Conservation (phyloP, 2,113 vertebrate species). For the Heterocephalus glaber region DNA sequence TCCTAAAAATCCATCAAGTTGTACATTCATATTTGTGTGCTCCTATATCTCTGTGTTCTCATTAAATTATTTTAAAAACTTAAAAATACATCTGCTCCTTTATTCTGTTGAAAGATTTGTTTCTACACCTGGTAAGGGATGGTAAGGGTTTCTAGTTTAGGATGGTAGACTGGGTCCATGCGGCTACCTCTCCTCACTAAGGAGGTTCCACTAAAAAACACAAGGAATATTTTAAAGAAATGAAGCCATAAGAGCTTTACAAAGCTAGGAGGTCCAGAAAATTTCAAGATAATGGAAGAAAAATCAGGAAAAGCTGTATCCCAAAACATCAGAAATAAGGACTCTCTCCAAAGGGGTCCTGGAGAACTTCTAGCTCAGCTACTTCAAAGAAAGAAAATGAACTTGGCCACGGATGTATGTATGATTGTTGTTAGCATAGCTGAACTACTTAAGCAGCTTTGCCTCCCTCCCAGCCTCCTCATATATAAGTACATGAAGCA, state of each 20-base stretch:
- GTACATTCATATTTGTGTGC: background rate
- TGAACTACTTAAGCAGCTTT: background rate
- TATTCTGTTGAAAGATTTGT: background rate
- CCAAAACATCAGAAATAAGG: background rate
- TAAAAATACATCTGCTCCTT: background rate
- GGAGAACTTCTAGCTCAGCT: background rate
- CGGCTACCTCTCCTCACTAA: background rate
- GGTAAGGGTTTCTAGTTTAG: background rate
- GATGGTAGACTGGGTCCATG: background rate
- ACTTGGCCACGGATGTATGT: background rate
- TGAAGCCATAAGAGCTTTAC: background rate
- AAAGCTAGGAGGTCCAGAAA: background rate
- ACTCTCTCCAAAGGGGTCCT: background rate
- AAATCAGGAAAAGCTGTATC: background rate
- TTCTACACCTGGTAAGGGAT: background rate
- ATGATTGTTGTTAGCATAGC: too few species aligned
- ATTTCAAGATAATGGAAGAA: background rate
- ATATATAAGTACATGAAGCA: background rate
- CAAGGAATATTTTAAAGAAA: background rate
- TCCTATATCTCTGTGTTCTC: background rate
- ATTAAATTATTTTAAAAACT: background rate
- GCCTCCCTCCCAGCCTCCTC: background rate
- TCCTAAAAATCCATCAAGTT: background rate
- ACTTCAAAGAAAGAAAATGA: background rate
- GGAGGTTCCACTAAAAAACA: background rate